Evolutionary conservation across 1,140 invertebrate genomes (phyloP).

Genomic region (Drosophila cardini): DNA sequence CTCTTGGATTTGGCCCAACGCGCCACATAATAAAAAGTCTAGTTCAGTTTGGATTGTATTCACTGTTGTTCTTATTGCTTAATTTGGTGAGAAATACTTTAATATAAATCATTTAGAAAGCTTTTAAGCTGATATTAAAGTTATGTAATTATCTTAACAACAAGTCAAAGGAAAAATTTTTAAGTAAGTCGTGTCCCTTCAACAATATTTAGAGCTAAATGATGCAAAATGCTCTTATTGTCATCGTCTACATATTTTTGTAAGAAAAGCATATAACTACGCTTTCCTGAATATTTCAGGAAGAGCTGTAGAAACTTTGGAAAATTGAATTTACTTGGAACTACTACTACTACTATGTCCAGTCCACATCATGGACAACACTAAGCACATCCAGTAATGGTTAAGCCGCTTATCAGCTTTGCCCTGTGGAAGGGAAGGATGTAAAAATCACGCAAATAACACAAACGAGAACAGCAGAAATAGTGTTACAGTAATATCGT

Average conservation of each 20-base stretch:
- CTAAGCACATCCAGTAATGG: constrained; percentile 22
- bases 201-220: neutral
- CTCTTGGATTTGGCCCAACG: constrained; percentile 56
- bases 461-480: constrained; percentile 3
- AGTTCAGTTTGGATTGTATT: constrained; percentile 12
- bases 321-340: constrained; percentile 28
- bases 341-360: no score
- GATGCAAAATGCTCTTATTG: neutral
- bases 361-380: constrained; percentile 1
- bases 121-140: constrained; percentile 5
- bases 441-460: constrained; percentile 18
- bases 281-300: neutral
- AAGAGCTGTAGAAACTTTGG: neutral
- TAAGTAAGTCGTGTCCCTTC: neutral
- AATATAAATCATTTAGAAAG: constrained; percentile 5
- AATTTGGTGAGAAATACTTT: constrained; percentile 12
- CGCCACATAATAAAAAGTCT: constrained; percentile 50
- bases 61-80: constrained; percentile 20
- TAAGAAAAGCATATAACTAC: neutral
- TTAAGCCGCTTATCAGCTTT: constrained; percentile 79
- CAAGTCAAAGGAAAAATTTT: constrained; percentile 16
- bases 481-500: constrained; percentile 1
- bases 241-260: constrained; percentile 1
- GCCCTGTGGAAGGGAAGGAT: neutral
- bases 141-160: constrained; percentile 1